Percentiles rank a stretch among this genome's conserved stretches.
Conservation (phyloP, 2,888 invertebrate species). For the Thecophora atra region DNA sequence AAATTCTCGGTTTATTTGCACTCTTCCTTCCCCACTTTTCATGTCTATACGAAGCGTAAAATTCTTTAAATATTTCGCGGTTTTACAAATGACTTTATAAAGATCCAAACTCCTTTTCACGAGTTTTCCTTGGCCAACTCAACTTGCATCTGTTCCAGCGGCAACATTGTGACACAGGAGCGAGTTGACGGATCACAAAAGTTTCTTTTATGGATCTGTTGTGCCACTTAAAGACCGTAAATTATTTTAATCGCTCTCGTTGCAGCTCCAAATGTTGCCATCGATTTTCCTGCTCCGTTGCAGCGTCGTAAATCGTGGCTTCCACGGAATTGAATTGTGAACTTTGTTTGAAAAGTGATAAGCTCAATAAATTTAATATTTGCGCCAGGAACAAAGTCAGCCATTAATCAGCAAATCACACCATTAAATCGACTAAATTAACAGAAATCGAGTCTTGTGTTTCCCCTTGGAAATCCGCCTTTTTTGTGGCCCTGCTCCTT, state of each 20-base stretch:
- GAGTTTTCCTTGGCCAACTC: background rate
- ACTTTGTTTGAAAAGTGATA: too few relatives aligned
- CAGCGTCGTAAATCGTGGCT: conserved; percentile 14
- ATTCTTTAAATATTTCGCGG: too few relatives aligned
- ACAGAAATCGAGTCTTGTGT: background rate
- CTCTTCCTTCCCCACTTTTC: too few relatives aligned
- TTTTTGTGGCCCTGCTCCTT: background rate
- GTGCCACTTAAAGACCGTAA: conserved; percentile 21
- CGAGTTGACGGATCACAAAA: conserved; percentile 16
- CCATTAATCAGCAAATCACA: too few relatives aligned
- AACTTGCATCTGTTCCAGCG: background rate
- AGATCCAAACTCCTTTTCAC: too few relatives aligned
- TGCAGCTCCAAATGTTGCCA: conserved; percentile 25
- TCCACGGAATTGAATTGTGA: conserved; percentile 12
- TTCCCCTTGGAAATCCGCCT: background rate
- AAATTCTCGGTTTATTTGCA: too few relatives aligned
- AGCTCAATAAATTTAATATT: too few relatives aligned
- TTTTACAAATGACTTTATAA: too few relatives aligned
- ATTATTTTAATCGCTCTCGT: conserved; percentile 25
- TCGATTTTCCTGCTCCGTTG: conserved; percentile 20
- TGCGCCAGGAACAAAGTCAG: too few relatives aligned
- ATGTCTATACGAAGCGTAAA: too few relatives aligned
- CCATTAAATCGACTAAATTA: too few relatives aligned
- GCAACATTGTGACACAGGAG: conserved; percentile 9
- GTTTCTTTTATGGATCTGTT: conserved; percentile 4